Percentiles rank a stretch among this genome's conserved stretches.
phyloP scores from a whole-genome alignment of 2,797 vertebrate species.

The Acanthurus tractus region DNA sequence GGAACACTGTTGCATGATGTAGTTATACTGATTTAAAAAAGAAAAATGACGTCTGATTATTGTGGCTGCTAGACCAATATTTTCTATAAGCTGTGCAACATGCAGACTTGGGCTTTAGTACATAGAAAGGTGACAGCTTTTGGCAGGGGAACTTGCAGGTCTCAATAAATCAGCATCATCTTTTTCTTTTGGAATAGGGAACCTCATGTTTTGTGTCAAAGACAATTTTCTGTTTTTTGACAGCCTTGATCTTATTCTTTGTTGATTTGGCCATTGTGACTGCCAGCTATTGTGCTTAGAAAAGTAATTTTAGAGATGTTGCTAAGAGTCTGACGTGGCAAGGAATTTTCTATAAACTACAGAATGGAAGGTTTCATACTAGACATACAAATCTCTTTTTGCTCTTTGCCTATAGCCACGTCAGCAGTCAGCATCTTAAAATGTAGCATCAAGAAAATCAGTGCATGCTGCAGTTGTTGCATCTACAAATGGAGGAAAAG shows the following conservation, averaged over 20 bases:
- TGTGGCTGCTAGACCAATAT: slow-evolving; percentile 11
- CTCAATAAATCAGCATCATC: slow-evolving; percentile 7
- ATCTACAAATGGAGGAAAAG: neutral
- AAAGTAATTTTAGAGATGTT: too few relatives aligned
- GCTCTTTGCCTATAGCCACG: neutral
- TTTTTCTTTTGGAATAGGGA: neutral
- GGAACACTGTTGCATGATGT: slow-evolving; percentile 49
- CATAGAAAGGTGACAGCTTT: neutral
- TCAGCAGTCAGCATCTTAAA: neutral
- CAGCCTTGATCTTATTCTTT: neutral
- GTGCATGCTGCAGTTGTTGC: neutral
- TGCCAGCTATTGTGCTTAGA: neutral
- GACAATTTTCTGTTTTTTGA: neutral
- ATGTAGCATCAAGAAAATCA: neutral
- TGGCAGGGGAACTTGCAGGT: neutral
- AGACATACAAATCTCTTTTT: neutral
- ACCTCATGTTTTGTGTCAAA: neutral
- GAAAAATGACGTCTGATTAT: slow-evolving; percentile 21
- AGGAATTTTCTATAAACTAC: too few relatives aligned
- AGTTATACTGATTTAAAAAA: slow-evolving; percentile 45
- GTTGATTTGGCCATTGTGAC: neutral
- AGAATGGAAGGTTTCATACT: neutral
- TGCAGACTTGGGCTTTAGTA: neutral
- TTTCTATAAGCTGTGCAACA: neutral
- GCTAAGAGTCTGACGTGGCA: too few relatives aligned